Conservation (phyloP, 2,888 invertebrate species). For the Brenthis daphne region DNA sequence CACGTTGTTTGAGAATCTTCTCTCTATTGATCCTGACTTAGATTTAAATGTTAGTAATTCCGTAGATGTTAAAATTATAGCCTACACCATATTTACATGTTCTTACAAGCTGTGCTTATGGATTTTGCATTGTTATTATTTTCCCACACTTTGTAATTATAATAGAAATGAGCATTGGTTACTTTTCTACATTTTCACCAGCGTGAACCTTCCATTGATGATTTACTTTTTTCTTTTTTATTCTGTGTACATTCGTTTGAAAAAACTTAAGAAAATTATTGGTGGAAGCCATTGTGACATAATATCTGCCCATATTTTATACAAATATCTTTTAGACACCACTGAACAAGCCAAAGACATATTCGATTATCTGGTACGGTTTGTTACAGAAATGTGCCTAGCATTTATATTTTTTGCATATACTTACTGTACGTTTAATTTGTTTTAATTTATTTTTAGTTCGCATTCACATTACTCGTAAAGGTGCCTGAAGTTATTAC, state of each 20-base stretch:
- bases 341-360: slow-evolving; percentile 17
- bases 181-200: neutral
- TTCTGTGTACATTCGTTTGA: slow-evolving; percentile 21
- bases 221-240: slow-evolving; percentile 28
- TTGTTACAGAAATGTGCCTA: neutral
- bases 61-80: slow-evolving; percentile 10
- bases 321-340: slow-evolving; percentile 27
- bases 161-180: neutral
- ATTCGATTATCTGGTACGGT: slow-evolving; percentile 24
- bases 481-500: slow-evolving; percentile 10
- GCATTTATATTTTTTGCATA: neutral
- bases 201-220: slow-evolving; percentile 19
- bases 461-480: neutral
- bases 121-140: slow-evolving; percentile 1
- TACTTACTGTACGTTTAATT: neutral
- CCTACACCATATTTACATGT: neutral
- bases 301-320: slow-evolving; percentile 14
- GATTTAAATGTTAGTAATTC: neutral
- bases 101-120: neutral
- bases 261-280: slow-evolving; percentile 7
- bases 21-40: slow-evolving; percentile 10
- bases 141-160: neutral
- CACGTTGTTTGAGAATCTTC: slow-evolving; percentile 9
- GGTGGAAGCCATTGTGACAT: neutral
- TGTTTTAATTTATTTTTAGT: slow-evolving; percentile 2